Percentiles rank a stretch among this genome's conserved stretches.
Conservation (phyloP, 1,140 invertebrate genomes). For the Bombus affinis region DNA sequence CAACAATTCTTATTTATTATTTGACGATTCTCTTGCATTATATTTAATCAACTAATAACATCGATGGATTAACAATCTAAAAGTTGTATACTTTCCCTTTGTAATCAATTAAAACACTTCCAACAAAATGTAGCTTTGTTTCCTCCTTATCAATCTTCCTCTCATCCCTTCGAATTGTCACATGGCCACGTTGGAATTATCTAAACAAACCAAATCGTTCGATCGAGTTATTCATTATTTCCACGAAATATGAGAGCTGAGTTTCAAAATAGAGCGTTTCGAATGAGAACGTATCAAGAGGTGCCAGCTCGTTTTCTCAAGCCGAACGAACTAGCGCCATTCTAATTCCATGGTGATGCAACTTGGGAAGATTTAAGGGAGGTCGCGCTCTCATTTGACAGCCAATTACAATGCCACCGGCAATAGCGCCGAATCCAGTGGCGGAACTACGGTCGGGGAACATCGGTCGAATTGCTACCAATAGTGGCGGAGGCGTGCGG, state of each 20-base stretch:
- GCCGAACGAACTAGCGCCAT: conserved; percentile 41
- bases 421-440: conserved; percentile 68
- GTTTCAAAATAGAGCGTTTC: background rate
- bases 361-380: conserved; percentile 71
- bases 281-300: background rate
- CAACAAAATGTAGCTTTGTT: too few species aligned
- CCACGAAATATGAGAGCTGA: background rate
- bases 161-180: too few species aligned
- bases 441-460: conserved; percentile 62
- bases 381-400: conserved; percentile 74
- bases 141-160: too few species aligned
- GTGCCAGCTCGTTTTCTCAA: conserved; percentile 21
- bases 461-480: conserved; percentile 64
- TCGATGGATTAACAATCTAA: too few species aligned
- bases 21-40: background rate
- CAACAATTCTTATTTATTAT: background rate
- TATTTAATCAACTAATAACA: background rate
- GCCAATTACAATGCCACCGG: conserved; percentile 75
- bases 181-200: too few species aligned
- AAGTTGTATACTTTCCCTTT: too few species aligned
- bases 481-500: conserved; percentile 62
- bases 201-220: background rate
- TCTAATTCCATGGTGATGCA: conserved; percentile 51
- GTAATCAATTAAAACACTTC: too few species aligned
- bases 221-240: background rate